Evolutionary conservation across 1,140 invertebrate genomes (phyloP), one percentile per base, ranked within the genome.

Genomic region (Zaprionus vittiger): DNA sequence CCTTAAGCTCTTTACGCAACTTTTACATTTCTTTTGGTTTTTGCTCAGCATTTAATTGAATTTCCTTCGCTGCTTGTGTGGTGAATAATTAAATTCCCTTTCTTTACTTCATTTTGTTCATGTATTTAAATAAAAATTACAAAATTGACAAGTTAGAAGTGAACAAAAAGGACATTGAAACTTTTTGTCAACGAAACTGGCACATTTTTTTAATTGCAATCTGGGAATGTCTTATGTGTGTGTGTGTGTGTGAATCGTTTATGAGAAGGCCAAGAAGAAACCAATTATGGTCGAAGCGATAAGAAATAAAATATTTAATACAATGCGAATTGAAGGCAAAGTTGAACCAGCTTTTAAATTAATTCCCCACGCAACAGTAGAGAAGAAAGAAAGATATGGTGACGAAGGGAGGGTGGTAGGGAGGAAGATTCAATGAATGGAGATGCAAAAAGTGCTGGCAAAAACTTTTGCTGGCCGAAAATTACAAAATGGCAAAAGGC

Each of bases 381-480:
- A 34, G 22, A 54, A 55, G 37, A 15, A 2, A 57, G 26, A 56
- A 14, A 31, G 24, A 20, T 26, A 55, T 24, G 31, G 31, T 17
- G 26, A 12, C 5, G 17, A n/a, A 26, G 24, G 14, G 12, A 55
- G 22, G 20, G n/a, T 3, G 9, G 12, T 7, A 7, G 47, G 9
- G 12, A 15, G 14, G 34, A 11, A 67, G 57, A 38, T 62, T 47
- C 71, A 44, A 57, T 69, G 69, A 77, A 72, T 73, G 38, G 57
- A 49, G 49, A 72, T 77, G 69, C 73, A 61, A 77, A 66, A 73
- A 80, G 56, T 80, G 78, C 64, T 80, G 69, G 69, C 78, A 79
- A 81, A 79, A 79, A 80, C 44, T 80, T 80, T 76, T 75, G 24
- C 65, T 70, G 61, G 69, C 68, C 64, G 64, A 80, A 79, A 81